Evolutionary conservation across 2,113 vertebrate species (phyloP).

Genomic region (Grantiella picta): DNA sequence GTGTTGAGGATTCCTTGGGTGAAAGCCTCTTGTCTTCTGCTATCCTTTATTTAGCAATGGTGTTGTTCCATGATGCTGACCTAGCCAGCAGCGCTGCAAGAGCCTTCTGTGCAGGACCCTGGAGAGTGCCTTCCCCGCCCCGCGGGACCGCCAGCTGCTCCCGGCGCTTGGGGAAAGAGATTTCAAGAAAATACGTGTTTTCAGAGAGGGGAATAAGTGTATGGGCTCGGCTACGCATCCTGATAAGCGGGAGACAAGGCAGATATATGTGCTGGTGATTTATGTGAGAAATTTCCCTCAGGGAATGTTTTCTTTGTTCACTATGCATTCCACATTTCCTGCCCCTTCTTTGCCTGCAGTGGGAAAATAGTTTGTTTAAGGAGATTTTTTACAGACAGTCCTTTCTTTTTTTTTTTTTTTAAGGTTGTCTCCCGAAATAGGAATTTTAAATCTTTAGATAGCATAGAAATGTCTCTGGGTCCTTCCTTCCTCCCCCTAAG

Average conservation of each 20-base stretch:
- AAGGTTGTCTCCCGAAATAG: neutral
- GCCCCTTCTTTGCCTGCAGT: neutral
- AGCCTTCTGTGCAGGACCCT: neutral
- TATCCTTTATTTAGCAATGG: fast-evolving
- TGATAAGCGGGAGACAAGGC: neutral
- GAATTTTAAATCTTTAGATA: neutral
- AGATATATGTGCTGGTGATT: neutral
- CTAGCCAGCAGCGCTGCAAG: fast-evolving
- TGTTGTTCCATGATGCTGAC: fast-evolving
- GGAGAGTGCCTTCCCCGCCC: neutral
- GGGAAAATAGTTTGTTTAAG: neutral
- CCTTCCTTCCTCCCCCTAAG: neutral
- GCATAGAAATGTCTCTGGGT: neutral
- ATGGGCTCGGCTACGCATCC: neutral
- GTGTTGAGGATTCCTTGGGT: neutral
- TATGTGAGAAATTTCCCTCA: neutral
- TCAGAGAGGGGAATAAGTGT: fast-evolving
- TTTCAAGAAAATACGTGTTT: fast-evolving
- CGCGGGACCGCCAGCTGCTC: neutral
- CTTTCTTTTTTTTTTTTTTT: neutral
- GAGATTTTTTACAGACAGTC: neutral
- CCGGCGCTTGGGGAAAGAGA: fast-evolving
- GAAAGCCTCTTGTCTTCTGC: neutral
- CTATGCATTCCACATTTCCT: neutral
- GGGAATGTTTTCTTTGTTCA: neutral